These are phyloP conservation scores for Vireo altiloquus DNA, from an alignment of 2,113 vertebrate species.

Conservation along the genomic window DNA sequence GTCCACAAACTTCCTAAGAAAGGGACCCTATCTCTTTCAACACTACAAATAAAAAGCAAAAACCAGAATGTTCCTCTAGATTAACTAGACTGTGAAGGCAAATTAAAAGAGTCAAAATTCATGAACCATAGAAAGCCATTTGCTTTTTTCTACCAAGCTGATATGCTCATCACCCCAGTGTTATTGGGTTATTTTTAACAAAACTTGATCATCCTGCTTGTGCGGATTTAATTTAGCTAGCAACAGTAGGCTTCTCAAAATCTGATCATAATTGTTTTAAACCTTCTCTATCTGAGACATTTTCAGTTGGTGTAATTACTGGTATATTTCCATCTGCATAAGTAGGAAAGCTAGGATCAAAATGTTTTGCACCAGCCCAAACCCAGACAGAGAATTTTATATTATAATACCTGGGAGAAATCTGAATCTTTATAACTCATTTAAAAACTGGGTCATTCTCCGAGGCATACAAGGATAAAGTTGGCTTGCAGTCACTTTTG, in stretches of 20 bases:
- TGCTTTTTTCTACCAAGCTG: not conserved
- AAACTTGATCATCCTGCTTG: not conserved
- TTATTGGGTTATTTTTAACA: not conserved
- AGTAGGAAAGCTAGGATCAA: not conserved
- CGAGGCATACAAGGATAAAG: not conserved
- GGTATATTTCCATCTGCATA: not conserved
- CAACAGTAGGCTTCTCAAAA: not conserved
- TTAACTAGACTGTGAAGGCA: not conserved
- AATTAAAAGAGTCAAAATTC: not conserved
- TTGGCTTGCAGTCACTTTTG: not conserved
- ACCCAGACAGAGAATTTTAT: not conserved
- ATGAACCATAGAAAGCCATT: not conserved
- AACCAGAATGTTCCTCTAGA: not conserved
- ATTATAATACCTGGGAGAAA: not conserved
- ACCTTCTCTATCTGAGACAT: not conserved
- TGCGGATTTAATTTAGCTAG: not conserved
- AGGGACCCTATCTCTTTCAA: not conserved
- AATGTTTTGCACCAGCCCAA: not conserved
- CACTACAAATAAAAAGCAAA: not conserved
- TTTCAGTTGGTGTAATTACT: not conserved
- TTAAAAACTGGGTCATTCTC: not conserved
- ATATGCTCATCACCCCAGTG: not conserved
- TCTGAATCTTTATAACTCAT: not conserved
- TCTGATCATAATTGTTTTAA: not conserved
- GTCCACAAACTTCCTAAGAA: not conserved